phyloP scores from a whole-genome alignment of 2,888 invertebrate genomes.

The Dynastes tityus region DNA sequence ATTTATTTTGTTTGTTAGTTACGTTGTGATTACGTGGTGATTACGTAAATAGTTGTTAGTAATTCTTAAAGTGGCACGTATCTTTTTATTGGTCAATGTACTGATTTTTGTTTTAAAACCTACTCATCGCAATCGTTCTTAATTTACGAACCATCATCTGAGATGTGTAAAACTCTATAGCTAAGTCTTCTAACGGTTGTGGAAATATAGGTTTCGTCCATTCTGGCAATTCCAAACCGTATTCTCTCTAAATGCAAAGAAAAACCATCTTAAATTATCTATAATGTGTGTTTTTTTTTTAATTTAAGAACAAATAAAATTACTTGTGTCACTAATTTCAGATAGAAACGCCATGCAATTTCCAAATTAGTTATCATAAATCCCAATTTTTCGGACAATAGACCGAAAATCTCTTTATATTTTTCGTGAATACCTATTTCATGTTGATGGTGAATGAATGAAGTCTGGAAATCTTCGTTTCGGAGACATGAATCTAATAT shows the following conservation, averaged over 20 bases:
- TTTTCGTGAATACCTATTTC: slow-evolving; percentile 8
- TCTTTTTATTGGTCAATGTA: background rate
- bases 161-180: background rate
- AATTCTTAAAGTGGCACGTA: background rate
- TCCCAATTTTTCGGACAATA: slow-evolving; percentile 7
- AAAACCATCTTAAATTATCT: background rate
- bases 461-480: background rate
- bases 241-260: background rate
- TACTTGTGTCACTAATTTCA: slow-evolving; percentile 11
- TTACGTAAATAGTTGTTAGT: no score
- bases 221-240: slow-evolving; percentile 23
- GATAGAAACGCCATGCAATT: slow-evolving; percentile 7
- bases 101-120: background rate
- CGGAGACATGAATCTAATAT: slow-evolving; percentile 1
- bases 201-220: slow-evolving; percentile 42
- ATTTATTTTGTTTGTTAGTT: no score
- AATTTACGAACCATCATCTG: background rate
- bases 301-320: background rate
- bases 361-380: background rate
- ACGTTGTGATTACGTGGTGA: no score
- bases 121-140: background rate
- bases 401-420: background rate
- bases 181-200: slow-evolving; percentile 27
- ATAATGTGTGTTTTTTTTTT: background rate
- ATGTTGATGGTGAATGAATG: background rate